Base-by-base conservation (phyloP, 2,888 invertebrate genomes). In the Chaetogeoica ovagalla region DNA sequence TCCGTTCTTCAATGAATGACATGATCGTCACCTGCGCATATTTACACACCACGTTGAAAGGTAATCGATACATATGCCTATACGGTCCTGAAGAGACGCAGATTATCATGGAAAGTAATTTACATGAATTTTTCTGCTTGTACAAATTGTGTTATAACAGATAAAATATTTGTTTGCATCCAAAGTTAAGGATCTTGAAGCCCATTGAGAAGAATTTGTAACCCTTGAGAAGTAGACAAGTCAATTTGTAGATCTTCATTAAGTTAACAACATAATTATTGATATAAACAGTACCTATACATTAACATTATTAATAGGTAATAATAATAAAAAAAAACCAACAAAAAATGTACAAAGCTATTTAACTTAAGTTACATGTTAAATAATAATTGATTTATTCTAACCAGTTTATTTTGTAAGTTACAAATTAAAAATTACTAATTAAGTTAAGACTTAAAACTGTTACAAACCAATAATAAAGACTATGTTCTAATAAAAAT, bases 21-120 rank as follows among this genome's bases (percentile, higher is more conserved):
- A 79, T 55, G 70, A 79, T 63, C 79, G 79, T 79, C 79, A 79
- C 79, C 79, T 79, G 79, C 79, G 71, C 79, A 79, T 79, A 79
- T 70, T 79, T 79, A 71, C 63, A 79, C 79, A 79, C 79, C 79
- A 79, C 63, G 79, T 79, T 79, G 79, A 79, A 71, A 71, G 79
- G 79, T 71, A 79, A 79, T 79, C 79, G 79, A 79, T 79, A 79
- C 70, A 79, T 79, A 79, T 63, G 79, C 71, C 79, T 79, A 79
- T 63, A 79, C 71, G 79, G 79, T 79, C 79, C 79, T 79, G 79
- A 79, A 79, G 79, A 79, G 79, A 79, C 79, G 79, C 79, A 79
- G 71, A 71, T 79, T 76, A 79, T 71, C 79, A 79, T 71, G 79
- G 17, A 63, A 70, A 79, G 57, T 69, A 69, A 71, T 79, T 71